Conservation (phyloP, 2,888 invertebrate genomes). For the Cryptocheilus praepositus region DNA sequence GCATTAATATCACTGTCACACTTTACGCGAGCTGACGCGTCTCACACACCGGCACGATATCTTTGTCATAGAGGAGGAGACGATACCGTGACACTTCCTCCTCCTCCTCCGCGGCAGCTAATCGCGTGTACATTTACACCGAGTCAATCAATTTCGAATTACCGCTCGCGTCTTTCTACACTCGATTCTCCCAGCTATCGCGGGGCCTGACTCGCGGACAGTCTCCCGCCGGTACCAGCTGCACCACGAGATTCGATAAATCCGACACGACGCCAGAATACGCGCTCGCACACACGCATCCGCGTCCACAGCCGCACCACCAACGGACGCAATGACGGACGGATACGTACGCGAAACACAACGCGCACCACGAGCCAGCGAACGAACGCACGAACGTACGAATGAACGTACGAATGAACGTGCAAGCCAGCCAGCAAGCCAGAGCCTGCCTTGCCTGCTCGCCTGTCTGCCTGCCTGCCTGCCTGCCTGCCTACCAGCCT, state of each 20-base stretch:
- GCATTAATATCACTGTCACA: background rate
- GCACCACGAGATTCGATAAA: conserved; percentile 55
- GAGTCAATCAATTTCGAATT: too few relatives aligned
- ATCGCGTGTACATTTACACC: too few relatives aligned
- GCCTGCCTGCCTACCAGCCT: conserved; percentile 37
- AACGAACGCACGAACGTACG: conserved; percentile 42
- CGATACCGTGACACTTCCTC: too few relatives aligned
- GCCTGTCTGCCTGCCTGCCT: conserved; percentile 23
- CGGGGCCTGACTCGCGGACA: conserved; percentile 3
- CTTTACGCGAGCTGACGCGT: too few relatives aligned
- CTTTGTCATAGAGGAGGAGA: too few relatives aligned
- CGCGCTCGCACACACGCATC: background rate
- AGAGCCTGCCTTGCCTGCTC: conserved; percentile 21
- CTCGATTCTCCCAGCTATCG: background rate
- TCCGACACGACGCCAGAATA: conserved; percentile 34
- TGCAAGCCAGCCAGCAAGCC: conserved; percentile 31
- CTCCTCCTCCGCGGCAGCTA: too few relatives aligned
- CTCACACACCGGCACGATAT: too few relatives aligned
- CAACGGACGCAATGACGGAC: conserved; percentile 20
- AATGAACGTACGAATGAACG: conserved; percentile 23
- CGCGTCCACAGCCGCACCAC: background rate
- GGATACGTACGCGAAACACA: conserved; percentile 19
- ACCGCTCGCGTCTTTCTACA: background rate
- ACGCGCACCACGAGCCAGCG: conserved; percentile 32
- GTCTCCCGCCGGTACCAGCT: conserved; percentile 23